Base-by-base conservation (phyloP, 2,888 invertebrate genomes). In the Morinoia aosen region DNA sequence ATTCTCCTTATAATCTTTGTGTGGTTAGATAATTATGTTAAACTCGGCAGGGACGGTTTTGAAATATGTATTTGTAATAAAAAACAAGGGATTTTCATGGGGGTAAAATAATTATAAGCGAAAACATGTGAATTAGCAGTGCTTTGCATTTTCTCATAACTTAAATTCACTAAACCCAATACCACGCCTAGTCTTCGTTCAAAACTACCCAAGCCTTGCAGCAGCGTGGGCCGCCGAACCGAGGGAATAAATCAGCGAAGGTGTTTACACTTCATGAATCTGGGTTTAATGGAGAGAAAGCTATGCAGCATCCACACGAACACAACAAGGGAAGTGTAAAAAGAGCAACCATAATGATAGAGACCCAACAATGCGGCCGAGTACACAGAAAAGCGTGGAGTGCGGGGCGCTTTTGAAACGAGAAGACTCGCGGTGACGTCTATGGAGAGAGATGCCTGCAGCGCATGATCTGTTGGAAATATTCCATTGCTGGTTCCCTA, bases 251-350 rank as follows among this genome's bases (percentile, higher is more conserved):
- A 19, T 76, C 76, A 76, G 76, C 33, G 76, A 76, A 76, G 33
- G 76, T 76, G 76, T 76, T 76, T 76, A 76, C 76, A 76, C 76
- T 12, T 76, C 76, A 76, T 76, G 76, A 76, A 76, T 76, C 76
- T 76, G 76, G 76, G 76, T 76, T 76, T 33, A 76, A 76, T 76
- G 76, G 76, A 76, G 76, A 76, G 76, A 76, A 76, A 76, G 76
- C 76, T 76, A 76, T 76, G 76, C 76, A 76, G 76, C 76, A 76
- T 76, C 76, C 10, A 76, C 25, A 19, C 16, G 2, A 76, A 76
- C 76, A 76, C 33, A 76, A 76, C 25, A 33, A 19, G 76, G 25
- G 25, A 76, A 76, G 33, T 33, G 25, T 16, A 76, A 76, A 76
- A 76, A 33, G 76, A 61, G 76, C 76, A 12, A 33, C 76, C 19